Conservation (phyloP, 2,113 vertebrate genomes). For the Istiophorus platypterus region DNA sequence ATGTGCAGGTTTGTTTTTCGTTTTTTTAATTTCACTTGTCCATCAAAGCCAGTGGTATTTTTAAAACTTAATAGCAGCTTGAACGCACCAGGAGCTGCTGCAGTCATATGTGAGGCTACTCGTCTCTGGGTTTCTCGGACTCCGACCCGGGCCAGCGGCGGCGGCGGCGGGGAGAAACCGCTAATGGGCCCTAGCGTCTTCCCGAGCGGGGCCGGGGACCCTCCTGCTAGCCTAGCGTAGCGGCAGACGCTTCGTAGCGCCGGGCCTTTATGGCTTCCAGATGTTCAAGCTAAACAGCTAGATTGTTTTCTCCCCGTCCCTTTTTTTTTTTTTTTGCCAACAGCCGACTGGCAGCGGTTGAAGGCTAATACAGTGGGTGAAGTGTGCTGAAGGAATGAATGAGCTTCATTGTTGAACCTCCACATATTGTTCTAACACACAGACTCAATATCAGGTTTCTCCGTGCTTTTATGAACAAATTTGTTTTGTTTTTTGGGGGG, state of each 20-base stretch:
- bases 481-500: too few relatives aligned
- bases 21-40: constrained; percentile 11
- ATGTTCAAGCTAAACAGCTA: constrained; percentile 71
- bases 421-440: constrained; percentile 23
- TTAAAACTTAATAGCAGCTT: constrained; percentile 35
- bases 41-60: constrained; percentile 44
- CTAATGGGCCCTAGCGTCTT: constrained; percentile 60
- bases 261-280: constrained; percentile 74
- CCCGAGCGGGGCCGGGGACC: constrained; percentile 29
- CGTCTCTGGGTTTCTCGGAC: constrained; percentile 47
- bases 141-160: constrained; percentile 27
- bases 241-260: constrained; percentile 45
- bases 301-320: constrained; percentile 65
- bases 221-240: constrained; percentile 51
- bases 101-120: not conserved
- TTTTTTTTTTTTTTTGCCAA: constrained; percentile 64
- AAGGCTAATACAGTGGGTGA: constrained; percentile 21
- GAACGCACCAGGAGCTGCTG: constrained; percentile 6
- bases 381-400: constrained; percentile 61
- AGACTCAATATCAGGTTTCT: constrained; percentile 41
- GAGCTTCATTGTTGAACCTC: constrained; percentile 61
- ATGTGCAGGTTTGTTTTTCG: not conserved
- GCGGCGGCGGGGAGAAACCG: constrained; percentile 49
- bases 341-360: constrained; percentile 29
- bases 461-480: constrained; percentile 27